phyloP scores from a whole-genome alignment of 2,888 invertebrate species.

The Crossocerus cetratus region DNA sequence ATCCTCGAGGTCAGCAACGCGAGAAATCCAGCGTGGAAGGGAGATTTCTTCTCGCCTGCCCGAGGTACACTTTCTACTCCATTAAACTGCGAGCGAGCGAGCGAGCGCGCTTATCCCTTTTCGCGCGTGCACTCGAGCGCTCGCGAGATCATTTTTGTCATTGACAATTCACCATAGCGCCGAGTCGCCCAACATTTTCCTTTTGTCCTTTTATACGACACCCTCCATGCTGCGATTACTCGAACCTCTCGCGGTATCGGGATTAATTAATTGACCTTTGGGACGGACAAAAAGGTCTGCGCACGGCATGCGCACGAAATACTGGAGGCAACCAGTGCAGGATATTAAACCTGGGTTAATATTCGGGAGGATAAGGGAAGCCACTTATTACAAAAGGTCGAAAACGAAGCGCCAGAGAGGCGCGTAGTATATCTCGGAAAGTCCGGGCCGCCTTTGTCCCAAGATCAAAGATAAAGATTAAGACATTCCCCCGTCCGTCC shows the following conservation, averaged over 20 bases:
- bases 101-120: conserved; percentile 16
- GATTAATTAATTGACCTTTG: too few species aligned
- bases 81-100: conserved; percentile 36
- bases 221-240: too few species aligned
- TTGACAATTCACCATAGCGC: neutral
- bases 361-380: neutral
- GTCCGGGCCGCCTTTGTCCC: conserved; percentile 6
- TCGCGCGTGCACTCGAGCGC: conserved; percentile 26
- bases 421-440: conserved; percentile 1
- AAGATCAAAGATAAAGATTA: conserved; percentile 24
- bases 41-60: conserved; percentile 38
- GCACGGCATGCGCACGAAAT: too few species aligned
- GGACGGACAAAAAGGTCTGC: too few species aligned
- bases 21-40: conserved; percentile 46
- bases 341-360: neutral
- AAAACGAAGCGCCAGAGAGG: neutral
- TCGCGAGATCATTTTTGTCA: conserved; percentile 32
- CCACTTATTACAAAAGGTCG: conserved; percentile 1
- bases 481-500: neutral
- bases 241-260: too few species aligned
- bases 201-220: too few species aligned
- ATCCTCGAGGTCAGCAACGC: conserved; percentile 36
- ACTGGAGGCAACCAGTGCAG: too few species aligned
- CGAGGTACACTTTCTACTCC: conserved; percentile 45
- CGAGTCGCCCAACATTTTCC: neutral